Conservation (phyloP, 2,797 vertebrate species). For the Notamacropus eugenii region DNA sequence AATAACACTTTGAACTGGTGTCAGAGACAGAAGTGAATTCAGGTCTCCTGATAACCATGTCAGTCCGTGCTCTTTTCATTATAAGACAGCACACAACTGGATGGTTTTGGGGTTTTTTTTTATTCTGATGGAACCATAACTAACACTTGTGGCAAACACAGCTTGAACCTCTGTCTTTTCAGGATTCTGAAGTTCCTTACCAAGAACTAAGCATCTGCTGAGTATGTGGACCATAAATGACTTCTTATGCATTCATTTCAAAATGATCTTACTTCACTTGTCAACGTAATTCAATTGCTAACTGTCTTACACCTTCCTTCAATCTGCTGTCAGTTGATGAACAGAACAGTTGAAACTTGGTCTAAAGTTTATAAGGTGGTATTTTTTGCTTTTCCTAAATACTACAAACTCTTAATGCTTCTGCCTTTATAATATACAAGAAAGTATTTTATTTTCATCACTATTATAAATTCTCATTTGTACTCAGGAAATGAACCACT, state of each 20-base stretch:
- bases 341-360: neutral
- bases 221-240: neutral
- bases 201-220: neutral
- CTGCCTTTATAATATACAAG: neutral
- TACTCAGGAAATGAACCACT: neutral
- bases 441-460: neutral
- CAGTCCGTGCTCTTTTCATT: neutral
- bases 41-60: rapidly evolving
- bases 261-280: neutral
- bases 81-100: neutral
- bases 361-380: neutral
- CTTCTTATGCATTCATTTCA: neutral
- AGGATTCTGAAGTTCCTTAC: neutral
- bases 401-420: neutral
- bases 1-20: too few species aligned
- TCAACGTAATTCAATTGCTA: neutral
- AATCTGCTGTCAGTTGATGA: neutral
- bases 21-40: neutral
- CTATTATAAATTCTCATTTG: constrained; percentile 12
- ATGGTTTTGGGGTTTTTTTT: neutral
- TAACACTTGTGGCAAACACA: neutral
- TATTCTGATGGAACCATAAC: neutral
- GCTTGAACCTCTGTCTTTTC: neutral
- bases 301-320: neutral
- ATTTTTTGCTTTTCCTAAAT: neutral